A percentile compares a stretch with the other conserved stretches of the same genome.
Evolutionary conservation across 2,113 vertebrate genomes (phyloP).

Genomic region (Paracanthobrama guichenoti): DNA sequence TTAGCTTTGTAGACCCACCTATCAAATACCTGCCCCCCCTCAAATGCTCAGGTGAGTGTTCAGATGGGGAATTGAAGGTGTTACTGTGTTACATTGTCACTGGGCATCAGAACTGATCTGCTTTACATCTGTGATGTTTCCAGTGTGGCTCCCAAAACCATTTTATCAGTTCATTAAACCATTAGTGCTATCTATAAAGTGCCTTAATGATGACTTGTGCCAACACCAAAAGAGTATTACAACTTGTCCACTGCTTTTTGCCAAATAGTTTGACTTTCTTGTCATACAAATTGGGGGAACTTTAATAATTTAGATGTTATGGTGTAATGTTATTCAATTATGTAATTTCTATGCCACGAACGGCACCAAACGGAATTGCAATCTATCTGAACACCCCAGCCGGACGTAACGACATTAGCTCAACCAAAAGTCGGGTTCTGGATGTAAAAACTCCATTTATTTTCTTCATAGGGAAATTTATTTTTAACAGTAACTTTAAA

Average conservation of each 20-base stretch:
- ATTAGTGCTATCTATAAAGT: conserved; percentile 48
- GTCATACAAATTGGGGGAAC: not conserved
- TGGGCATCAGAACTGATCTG: conserved; percentile 20
- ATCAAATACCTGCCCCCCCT: conserved; percentile 46
- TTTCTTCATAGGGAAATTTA: too few relatives aligned
- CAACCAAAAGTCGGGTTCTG: not conserved
- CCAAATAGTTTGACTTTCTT: not conserved
- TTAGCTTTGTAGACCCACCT: conserved; percentile 31
- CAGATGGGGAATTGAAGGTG: conserved; percentile 47
- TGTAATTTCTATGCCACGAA: not conserved
- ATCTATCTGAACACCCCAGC: not conserved
- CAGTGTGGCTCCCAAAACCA: conserved; percentile 22
- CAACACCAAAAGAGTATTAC: conserved; percentile 33
- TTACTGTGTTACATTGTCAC: conserved; percentile 6
- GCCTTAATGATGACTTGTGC: conserved; percentile 39
- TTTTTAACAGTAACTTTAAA: too few relatives aligned
- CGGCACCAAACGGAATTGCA: not conserved
- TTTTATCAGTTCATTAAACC: conserved; percentile 16
- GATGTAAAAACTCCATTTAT: too few relatives aligned
- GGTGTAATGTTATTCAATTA: not conserved
- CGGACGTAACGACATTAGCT: not conserved
- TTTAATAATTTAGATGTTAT: not conserved
- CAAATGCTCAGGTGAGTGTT: conserved; percentile 61
- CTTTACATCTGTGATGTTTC: conserved; percentile 30
- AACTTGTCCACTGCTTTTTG: conserved; percentile 19